A percentile compares a stretch with the other conserved stretches of the same genome.
Evolutionary conservation across 2,888 invertebrate genomes (phyloP).

Genomic region (Stenolophus ochropezus): DNA sequence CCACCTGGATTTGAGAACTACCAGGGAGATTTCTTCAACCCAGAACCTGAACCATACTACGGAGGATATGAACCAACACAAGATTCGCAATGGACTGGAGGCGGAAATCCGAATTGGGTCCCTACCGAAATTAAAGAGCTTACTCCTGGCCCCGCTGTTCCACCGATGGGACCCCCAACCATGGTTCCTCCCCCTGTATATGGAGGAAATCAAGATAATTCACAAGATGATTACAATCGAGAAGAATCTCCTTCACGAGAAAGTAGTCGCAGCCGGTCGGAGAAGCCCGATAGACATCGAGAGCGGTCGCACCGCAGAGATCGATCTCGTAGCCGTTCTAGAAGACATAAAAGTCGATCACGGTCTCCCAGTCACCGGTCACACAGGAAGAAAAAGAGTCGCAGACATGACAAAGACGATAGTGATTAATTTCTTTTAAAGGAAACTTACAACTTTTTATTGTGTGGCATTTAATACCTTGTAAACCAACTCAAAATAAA

Average conservation of each 20-base stretch:
- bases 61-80: slow-evolving; percentile 83
- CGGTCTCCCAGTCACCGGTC: slow-evolving; percentile 80
- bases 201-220: slow-evolving; percentile 64
- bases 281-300: slow-evolving; percentile 72
- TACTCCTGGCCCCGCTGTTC: slow-evolving; percentile 76
- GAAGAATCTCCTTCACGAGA: slow-evolving; percentile 60
- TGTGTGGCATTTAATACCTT: slow-evolving; percentile 9
- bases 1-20: slow-evolving; percentile 61
- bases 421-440: slow-evolving; percentile 74
- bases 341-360: slow-evolving; percentile 83
- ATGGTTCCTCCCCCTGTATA: slow-evolving; percentile 70
- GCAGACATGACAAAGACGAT: slow-evolving; percentile 83
- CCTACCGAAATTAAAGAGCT: slow-evolving; percentile 82
- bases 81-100: slow-evolving; percentile 82
- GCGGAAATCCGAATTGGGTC: slow-evolving; percentile 75
- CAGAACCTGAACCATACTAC: slow-evolving; percentile 76
- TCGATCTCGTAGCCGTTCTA: slow-evolving; percentile 80
- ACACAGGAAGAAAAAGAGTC: slow-evolving; percentile 81
- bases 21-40: slow-evolving; percentile 72
- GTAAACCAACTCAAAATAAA: neutral
- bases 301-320: slow-evolving; percentile 81
- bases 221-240: slow-evolving; percentile 68
- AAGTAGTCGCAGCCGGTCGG: slow-evolving; percentile 67
- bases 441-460: neutral
- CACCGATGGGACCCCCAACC: slow-evolving; percentile 67